Percentiles rank a stretch among this genome's conserved stretches.
These are phyloP conservation scores for Propithecus perrieri DNA, from an alignment of 2,797 vertebrate genomes.

Conservation along the genomic window DNA sequence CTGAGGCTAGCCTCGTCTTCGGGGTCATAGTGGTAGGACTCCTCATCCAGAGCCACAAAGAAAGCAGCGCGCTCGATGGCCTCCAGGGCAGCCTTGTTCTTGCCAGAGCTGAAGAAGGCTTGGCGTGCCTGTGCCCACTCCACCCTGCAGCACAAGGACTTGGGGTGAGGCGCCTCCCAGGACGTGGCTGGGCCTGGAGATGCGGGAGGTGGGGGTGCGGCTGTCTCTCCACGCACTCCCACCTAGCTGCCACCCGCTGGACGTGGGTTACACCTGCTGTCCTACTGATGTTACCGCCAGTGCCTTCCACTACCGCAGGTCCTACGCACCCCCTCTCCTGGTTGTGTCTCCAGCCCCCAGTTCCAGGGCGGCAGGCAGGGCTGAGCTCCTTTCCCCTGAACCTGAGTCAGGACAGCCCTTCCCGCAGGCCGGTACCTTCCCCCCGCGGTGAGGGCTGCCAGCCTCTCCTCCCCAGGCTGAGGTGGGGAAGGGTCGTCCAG, in stretches of 20 bases:
- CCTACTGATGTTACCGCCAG: no score
- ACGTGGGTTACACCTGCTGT: not conserved
- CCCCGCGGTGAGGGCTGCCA: conserved; percentile 94
- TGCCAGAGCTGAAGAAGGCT: conserved; percentile 89
- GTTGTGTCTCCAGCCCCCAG: not conserved
- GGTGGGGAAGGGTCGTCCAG: conserved; percentile 91
- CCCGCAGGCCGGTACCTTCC: conserved; percentile 86
- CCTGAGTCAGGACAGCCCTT: not conserved
- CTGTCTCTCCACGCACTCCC: not conserved
- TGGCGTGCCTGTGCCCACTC: conserved; percentile 93
- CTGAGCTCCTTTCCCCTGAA: not conserved
- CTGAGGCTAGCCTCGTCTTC: conserved; percentile 87
- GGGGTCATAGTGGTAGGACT: conserved; percentile 86
- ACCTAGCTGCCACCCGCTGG: not conserved
- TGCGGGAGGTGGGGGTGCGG: not conserved
- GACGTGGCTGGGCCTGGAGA: not conserved
- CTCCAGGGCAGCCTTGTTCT: conserved; percentile 90
- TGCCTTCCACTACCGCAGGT: not conserved
- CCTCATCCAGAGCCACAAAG: conserved; percentile 93
- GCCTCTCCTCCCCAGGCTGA: conserved; percentile 90
- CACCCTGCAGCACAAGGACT: conserved; percentile 80
- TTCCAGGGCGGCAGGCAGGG: not conserved
- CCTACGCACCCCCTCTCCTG: not conserved
- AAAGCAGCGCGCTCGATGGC: conserved; percentile 93
- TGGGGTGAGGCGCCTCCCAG: not conserved